Base-by-base conservation (phyloP, 2,888 invertebrate genomes). In the Drosophila mimica region DNA sequence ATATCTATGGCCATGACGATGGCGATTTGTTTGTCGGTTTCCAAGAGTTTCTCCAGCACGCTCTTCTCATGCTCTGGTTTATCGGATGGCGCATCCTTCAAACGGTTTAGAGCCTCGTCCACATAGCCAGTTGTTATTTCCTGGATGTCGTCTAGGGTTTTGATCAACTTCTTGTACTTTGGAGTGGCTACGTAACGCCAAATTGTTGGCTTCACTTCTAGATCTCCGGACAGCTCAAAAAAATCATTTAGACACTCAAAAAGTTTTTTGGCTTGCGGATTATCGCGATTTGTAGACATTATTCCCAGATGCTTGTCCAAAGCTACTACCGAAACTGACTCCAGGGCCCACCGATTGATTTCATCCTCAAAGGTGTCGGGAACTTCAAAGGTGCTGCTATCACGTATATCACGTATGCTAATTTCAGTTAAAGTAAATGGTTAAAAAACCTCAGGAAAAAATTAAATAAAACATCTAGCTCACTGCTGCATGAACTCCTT, bases 1-100 rank as follows among this genome's bases (percentile, higher is more conserved):
- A 96, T 95, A 90, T 96, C 96, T 83, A 95, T 94, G 0, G 95
- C 95, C 95, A 96, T 96, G 70, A 95, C 94, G 15, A 94, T 89
- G 0, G 96, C 96, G 7, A 95, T 94, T 85, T 93, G 94, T 73
- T 94, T 94, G 80, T 96, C 95, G 34, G 95, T 94, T 56, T 94
- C 94, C 36, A 96, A 90, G 6, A 96, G 91, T 82, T 95, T 95
- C 90, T 96, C 95, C 57, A 96, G 93, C 9, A 96, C 94, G 86
- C 96, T 96, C 30, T 93, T 91, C 30, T 94, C 87, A 31, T 63
- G 62, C 7, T 87, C 88, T 3, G 77, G 74, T 17, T 68, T 76
- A 17, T 67, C 57, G 13, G 59, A 38, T 30, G 70, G 57, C 7
- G 71, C 68, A 48, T 71, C 9, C n/a, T 87, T 79, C 51, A 92